Percentiles rank a stretch among this genome's conserved stretches.
phyloP scores from a whole-genome alignment of 2,113 vertebrate species.

The Galemys pyrenaicus region DNA sequence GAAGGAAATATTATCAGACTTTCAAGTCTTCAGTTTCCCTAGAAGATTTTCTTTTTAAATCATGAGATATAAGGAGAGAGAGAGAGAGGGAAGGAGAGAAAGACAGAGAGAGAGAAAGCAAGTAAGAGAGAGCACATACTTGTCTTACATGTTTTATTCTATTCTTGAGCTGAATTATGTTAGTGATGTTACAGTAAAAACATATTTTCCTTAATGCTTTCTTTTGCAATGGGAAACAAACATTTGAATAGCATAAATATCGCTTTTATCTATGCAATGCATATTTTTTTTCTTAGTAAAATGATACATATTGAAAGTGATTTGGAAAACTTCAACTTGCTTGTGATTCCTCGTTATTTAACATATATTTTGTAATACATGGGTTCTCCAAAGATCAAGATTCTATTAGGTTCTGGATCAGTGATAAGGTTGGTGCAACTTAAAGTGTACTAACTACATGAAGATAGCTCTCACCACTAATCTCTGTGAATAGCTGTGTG shows the following conservation, averaged over 20 bases:
- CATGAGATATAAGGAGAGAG: background rate
- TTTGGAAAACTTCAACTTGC: background rate
- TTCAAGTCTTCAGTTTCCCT: conserved; percentile 29
- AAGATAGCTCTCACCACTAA: background rate
- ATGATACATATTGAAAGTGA: conserved; percentile 5
- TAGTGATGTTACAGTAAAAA: conserved; percentile 19
- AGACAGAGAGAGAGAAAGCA: too few species aligned
- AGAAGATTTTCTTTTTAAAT: conserved; percentile 18
- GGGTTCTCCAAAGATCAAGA: background rate
- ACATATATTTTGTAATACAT: background rate
- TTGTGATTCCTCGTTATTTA: background rate
- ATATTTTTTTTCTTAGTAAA: conserved; percentile 42
- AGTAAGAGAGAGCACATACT: too few species aligned
- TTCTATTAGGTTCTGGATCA: background rate
- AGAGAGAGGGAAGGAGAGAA: too few species aligned
- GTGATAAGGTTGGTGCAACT: background rate
- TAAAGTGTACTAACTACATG: background rate
- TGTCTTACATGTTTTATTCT: background rate
- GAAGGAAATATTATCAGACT: background rate
- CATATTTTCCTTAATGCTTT: background rate
- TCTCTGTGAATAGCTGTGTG: background rate
- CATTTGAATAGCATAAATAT: background rate
- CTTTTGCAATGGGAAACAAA: conserved; percentile 45
- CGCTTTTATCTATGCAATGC: background rate
- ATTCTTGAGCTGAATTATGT: background rate